Evolutionary conservation across 1,140 invertebrate genomes (phyloP), one percentile per base, ranked within the genome.

Genomic region (Diuraphis noxia): DNA sequence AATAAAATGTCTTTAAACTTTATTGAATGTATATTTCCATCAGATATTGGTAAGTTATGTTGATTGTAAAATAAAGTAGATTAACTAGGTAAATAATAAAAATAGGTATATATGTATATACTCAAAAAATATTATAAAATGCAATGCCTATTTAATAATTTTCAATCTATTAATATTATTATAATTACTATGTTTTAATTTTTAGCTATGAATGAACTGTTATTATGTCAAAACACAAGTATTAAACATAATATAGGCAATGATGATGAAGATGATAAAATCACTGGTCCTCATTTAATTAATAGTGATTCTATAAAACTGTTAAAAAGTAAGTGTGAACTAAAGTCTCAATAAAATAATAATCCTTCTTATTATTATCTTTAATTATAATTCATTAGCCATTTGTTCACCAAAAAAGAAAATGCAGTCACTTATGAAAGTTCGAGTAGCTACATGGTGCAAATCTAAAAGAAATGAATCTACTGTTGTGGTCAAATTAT

Each of bases 1-100:
- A 95, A 96, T 93, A 95, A 95, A 93, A 94, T 95, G 94, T 94
- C 95, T 81, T 94, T 96, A 93, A 95, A 95, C 93, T 93, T 97
- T 17, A 94, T 95, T 63, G 96, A 97, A 93, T 97, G 97, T 93
- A 95, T 98, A 93, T 97, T 96, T 77, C 96, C 97, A 30, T 97
- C 97, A 5, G 97, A 97, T 95, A 97, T 97, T 94, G 97, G 96
- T 97, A 95, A 93, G 93, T 92, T 30, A 40, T 88, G 19, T 84
- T 40, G 23, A 77, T 25, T 89, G 30, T 30, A 72, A 21, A 40
- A 81, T 81, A 25, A 38, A 81, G 23, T 38, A 81, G 23, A 40
- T 6, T 40, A 30, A 81, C 21, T 25, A 40, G 0, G 23, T 25
- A 23, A 38, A 81, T n/a, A n/a, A 9, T 1, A 8, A 25, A 9